phyloP scores from a whole-genome alignment of 2,797 vertebrate genomes.

The Caiman crocodilus region DNA sequence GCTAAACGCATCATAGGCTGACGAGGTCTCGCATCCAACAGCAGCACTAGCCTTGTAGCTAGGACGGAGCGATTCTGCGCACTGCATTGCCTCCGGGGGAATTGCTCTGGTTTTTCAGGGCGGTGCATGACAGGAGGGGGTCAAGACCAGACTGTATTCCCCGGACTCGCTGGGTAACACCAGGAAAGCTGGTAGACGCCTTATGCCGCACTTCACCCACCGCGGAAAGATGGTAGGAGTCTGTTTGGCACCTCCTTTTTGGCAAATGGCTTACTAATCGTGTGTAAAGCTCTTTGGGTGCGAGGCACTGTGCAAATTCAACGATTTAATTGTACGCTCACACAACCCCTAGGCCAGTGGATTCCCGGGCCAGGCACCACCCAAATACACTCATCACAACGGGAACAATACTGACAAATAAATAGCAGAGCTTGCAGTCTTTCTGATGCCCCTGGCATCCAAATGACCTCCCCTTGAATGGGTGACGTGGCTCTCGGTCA shows the following conservation, averaged over 20 bases:
- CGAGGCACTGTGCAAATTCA: not conserved
- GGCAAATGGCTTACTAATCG: not conserved
- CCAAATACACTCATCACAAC: not conserved
- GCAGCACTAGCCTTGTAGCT: too few relatives aligned
- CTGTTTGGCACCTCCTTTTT: too few relatives aligned
- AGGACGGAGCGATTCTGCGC: not conserved
- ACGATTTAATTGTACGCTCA: not conserved
- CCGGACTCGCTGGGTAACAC: not conserved
- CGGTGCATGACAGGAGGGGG: not conserved
- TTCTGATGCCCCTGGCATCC: not conserved
- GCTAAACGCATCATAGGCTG: too few relatives aligned
- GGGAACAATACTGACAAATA: not conserved
- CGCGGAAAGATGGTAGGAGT: not conserved
- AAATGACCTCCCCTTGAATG: rapidly evolving
- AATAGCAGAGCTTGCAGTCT: not conserved
- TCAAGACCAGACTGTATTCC: not conserved
- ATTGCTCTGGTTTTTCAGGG: not conserved
- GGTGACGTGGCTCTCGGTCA: rapidly evolving
- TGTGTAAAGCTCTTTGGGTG: not conserved
- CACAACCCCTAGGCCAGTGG: not conserved
- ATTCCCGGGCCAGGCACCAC: not conserved
- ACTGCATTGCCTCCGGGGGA: not conserved
- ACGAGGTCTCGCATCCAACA: too few relatives aligned
- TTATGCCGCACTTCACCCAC: not conserved
- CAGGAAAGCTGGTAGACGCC: not conserved